These are phyloP conservation scores for Paralvinella palmiformis DNA, from an alignment of 1,140 invertebrate genomes.

Conservation along the genomic window DNA sequence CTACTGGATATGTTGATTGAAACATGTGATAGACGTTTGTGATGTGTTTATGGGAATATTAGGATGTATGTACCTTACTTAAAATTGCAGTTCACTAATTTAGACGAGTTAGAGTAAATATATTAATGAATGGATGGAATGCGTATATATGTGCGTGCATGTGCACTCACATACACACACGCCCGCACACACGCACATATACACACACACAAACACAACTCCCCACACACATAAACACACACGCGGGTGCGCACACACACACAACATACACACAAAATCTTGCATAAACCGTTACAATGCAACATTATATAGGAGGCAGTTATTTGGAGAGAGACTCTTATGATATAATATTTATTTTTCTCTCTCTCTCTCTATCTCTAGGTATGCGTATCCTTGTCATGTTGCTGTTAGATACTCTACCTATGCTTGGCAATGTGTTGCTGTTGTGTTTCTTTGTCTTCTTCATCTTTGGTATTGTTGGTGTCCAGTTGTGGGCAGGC, in stretches of 20 bases:
- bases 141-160: background rate
- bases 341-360: too few species aligned
- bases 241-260: background rate
- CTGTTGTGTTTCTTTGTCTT: conserved; percentile 99
- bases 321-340: too few species aligned
- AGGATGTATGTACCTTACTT: too few species aligned
- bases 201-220: background rate
- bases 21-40: too few species aligned
- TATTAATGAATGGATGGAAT: too few species aligned
- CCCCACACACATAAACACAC: too few species aligned
- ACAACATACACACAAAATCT: background rate
- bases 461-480: conserved; percentile 99
- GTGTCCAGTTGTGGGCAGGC: conserved; percentile 98
- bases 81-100: too few species aligned
- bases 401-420: conserved; percentile 96
- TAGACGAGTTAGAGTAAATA: too few species aligned
- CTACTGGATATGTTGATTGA: too few species aligned
- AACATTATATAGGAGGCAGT: too few species aligned
- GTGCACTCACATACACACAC: background rate
- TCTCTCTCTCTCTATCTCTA: conserved; percentile 50
- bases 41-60: too few species aligned
- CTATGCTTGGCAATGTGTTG: conserved; percentile 97
- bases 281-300: background rate
- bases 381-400: conserved; percentile 98
- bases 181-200: background rate